Percentiles rank a stretch among this genome's conserved stretches.
phyloP scores from a whole-genome alignment of 2,797 vertebrate genomes.

The Epinephelus awoara region DNA sequence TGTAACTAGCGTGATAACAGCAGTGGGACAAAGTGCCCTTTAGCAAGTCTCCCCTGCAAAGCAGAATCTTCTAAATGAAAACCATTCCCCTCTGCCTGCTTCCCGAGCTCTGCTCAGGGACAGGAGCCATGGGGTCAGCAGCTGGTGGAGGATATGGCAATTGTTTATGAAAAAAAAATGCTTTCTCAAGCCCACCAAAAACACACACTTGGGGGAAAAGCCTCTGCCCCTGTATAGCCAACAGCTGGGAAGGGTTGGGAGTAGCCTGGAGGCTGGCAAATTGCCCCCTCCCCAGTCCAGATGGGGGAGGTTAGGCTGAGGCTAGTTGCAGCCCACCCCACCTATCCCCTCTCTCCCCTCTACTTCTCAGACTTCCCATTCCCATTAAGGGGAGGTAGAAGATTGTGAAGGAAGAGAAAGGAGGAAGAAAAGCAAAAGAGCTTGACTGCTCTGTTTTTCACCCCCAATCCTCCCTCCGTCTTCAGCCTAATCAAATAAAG shows the following conservation, averaged over 20 bases:
- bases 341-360: constrained; percentile 30
- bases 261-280: constrained; percentile 99
- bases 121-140: constrained; percentile 94
- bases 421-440: constrained; percentile 97
- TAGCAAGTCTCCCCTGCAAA: constrained; percentile 85
- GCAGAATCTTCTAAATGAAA: constrained; percentile 93
- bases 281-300: constrained; percentile 91
- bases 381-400: constrained; percentile 94
- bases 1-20: constrained; percentile 87
- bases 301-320: constrained; percentile 98
- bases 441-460: constrained; percentile 97
- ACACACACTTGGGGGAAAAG: constrained; percentile 75
- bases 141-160: constrained; percentile 99
- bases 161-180: constrained; percentile 99
- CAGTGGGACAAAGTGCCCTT: constrained; percentile 84
- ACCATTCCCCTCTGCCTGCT: constrained; percentile 87
- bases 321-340: constrained; percentile 90
- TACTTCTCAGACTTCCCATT: constrained; percentile 96
- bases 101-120: constrained; percentile 82
- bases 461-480: constrained; percentile 68
- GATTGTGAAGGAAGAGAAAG: constrained; percentile 91
- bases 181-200: constrained; percentile 98
- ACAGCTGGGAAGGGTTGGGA: constrained; percentile 99
- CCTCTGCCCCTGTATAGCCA: constrained; percentile 89
- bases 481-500: constrained; percentile 98